These are phyloP conservation scores for Platynereis dumerilii DNA, from an alignment of 2,888 invertebrate genomes.

Conservation along the genomic window DNA sequence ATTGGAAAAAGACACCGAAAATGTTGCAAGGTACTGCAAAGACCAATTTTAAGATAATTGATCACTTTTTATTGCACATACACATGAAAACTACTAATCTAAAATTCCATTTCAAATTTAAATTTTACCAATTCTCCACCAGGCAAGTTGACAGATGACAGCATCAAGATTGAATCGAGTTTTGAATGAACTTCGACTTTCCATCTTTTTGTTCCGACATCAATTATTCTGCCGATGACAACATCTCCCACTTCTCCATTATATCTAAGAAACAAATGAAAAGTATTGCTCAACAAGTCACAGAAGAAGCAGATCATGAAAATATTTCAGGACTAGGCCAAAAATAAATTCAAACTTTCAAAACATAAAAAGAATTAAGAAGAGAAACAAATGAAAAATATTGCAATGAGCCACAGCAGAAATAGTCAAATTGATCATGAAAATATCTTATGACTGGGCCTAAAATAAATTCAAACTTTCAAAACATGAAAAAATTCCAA, in stretches of 20 bases:
- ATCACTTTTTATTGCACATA: neutral
- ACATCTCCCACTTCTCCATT: slow-evolving; percentile 91
- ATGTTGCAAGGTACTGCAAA: no score
- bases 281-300: no score
- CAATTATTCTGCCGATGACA: slow-evolving; percentile 90
- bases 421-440: no score
- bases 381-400: no score
- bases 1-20: neutral
- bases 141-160: slow-evolving; percentile 96
- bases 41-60: neutral
- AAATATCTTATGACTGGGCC: no score
- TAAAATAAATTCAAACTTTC: no score
- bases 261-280: slow-evolving; percentile 58
- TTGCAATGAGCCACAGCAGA: no score
- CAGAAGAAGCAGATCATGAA: neutral
- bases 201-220: slow-evolving; percentile 94
- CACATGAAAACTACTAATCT: no score
- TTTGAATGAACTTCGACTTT: slow-evolving; percentile 93
- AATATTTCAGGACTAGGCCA: slow-evolving; percentile 12
- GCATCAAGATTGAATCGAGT: slow-evolving; percentile 79
- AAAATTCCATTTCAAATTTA: neutral
- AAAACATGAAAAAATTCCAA: no score
- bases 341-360: neutral
- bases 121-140: slow-evolving; percentile 81
- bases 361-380: no score